Evolutionary conservation across 2,888 invertebrate genomes (phyloP), one percentile per base, ranked within the genome.

Genomic region (Brassicogethes aeneus): DNA sequence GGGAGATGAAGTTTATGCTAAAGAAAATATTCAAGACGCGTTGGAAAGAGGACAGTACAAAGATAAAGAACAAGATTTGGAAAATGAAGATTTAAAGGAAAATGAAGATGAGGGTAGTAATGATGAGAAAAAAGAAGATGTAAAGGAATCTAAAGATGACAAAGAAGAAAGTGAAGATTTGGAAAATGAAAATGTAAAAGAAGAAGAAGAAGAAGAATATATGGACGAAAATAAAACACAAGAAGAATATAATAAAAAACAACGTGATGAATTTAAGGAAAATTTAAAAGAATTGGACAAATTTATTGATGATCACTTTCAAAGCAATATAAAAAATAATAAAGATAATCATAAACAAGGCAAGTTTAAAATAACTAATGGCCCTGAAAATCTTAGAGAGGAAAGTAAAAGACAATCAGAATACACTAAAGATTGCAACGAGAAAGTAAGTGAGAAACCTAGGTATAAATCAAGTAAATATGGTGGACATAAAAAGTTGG

Each of bases 261-360:
- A 5, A 13, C 5, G 12, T 3, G 32, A 10, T 8, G 12, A 32
- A 10, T 32, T 32, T 32, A 3, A 32, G 12, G 14, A 10, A 32
- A 13, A 13, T 32, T 50, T 43, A 30, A 45, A 45, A 31, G 43
- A 44, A 33, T 47, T 48, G 16, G 45, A 40, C 34, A 43, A 45
- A 36, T 41, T 43, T 29, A 15, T n/a, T 15, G 16, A 15, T 12
- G 34, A 36, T 5, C 32, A 32, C 12, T 37, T 12, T 37, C 17
- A 17, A 17, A 35, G 17, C 3, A 16, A 16, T 35, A 35, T 10
- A 32, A 5, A 32, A 32, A 32, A 5, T 7, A 32, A 32, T 13
- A 32, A 15, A 35, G 15, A 35, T 10, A 5, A 37, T 3, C 10
- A 37, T 12, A 5, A 14, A n/a, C 16, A 37, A 23, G 5, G 5